Percentiles rank a stretch among this genome's conserved stretches.
phyloP scores from a whole-genome alignment of 2,888 invertebrate genomes.

The Clitarchus hookeri region DNA sequence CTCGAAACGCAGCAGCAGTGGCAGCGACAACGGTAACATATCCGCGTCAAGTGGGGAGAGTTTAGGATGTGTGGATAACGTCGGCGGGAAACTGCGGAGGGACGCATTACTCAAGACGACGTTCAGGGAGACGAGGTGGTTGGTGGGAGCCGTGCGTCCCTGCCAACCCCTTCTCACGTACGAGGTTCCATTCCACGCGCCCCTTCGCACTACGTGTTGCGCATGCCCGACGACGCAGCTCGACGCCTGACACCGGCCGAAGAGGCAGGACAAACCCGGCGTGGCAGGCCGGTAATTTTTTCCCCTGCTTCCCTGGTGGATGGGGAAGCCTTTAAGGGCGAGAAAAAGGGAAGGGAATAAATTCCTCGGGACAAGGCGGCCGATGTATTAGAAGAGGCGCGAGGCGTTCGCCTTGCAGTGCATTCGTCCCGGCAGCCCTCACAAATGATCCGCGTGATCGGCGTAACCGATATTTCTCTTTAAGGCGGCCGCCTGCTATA shows the following conservation, averaged over 20 bases:
- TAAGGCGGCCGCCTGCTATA: too few relatives aligned
- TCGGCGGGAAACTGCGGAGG: too few relatives aligned
- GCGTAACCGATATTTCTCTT: too few relatives aligned
- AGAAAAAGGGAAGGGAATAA: not conserved
- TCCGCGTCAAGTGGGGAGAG: too few relatives aligned
- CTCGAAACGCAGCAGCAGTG: too few relatives aligned
- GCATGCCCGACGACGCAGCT: not conserved
- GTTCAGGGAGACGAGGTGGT: not conserved
- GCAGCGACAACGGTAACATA: too few relatives aligned
- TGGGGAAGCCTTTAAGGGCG: not conserved
- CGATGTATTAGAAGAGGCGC: not conserved
- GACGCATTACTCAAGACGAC: not conserved
- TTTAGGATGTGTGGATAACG: too few relatives aligned
- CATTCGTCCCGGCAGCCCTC: not conserved
- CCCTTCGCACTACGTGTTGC: not conserved
- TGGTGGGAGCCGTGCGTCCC: not conserved
- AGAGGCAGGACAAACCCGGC: not conserved
- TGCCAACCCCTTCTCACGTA: too few relatives aligned
- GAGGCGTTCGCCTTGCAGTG: not conserved
- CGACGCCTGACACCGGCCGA: not conserved
- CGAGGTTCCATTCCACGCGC: not conserved
- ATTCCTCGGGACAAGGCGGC: not conserved
- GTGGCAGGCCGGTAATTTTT: not conserved
- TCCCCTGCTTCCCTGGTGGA: not conserved
- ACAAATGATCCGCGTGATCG: not conserved